Evolutionary conservation across 2,797 vertebrate genomes (phyloP), one percentile per base, ranked within the genome.

Genomic region (Alauda arvensis): DNA sequence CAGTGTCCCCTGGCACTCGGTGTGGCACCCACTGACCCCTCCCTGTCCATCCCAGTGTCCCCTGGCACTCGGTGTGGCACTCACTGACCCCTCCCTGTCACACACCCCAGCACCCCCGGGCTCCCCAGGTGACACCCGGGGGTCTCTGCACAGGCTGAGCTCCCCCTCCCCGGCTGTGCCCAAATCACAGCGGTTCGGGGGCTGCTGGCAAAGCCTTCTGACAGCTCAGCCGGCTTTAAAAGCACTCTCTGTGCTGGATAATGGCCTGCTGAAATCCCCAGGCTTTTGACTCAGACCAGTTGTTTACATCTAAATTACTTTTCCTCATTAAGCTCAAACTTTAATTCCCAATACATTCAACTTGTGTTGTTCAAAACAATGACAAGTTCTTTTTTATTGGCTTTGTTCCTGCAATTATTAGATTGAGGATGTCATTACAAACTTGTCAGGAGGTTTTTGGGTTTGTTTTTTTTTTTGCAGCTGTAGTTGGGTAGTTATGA

Each of bases 371-470:
- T 94, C 55, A 81, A 92, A 94, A 89, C 42, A 95, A 86, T 88
- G 87, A 93, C 92, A 53, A 68, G 40, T 31, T 85, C 33, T 78
- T 90, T 62, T 86, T 85, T 89, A 94, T 85, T 94, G 88, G 45
- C 69, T 95, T 93, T 94, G 69, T 90, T 95, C 78, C 87, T 90
- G 68, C 71, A 87, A 87, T 96, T 93, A 96, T 94, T 96, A 96
- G 92, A 93, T 95, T 94, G 95, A 92, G 72, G 75, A 63, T 77
- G 69, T 77, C 90, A 93, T 74, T 94, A 85, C 86, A 40, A 89
- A 83, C 84, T 94, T 92, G 85, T 65, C 93, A 94, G 79, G 68
- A 69, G 37, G 9, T 37, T 37, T 37, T 37, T 37, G 10, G 10
- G 37, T 9, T 9, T 37, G 37, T 37, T 37, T 37, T 37, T 28